Conservation (phyloP, 2,888 invertebrate genomes). For the Drosophila colorata region DNA sequence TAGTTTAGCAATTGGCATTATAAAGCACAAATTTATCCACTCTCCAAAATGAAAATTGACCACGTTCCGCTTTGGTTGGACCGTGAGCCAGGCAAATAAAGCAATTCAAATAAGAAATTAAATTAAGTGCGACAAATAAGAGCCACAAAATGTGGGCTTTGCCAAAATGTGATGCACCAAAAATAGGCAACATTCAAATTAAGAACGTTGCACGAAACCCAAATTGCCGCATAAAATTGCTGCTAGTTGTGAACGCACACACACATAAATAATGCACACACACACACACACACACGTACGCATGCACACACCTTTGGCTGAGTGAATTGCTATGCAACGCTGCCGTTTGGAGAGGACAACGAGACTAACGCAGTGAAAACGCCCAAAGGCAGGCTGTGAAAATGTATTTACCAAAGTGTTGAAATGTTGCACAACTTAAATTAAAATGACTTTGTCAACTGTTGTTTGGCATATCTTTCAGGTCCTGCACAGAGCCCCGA, state of each 20-base stretch:
- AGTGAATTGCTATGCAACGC: conserved; percentile 17
- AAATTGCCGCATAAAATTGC: conserved; percentile 33
- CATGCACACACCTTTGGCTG: conserved; percentile 8
- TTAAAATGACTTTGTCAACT: conserved; percentile 78
- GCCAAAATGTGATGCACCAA: conserved; percentile 6
- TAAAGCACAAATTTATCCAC: conserved; percentile 3
- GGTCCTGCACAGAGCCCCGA: not conserved
- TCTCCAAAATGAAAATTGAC: conserved; percentile 12
- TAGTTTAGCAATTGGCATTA: not conserved
- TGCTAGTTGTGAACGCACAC: conserved; percentile 6
- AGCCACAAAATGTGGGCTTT: conserved; percentile 31
- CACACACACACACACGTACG: not conserved
- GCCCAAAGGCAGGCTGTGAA: conserved; percentile 56
- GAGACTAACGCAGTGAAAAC: conserved; percentile 31
- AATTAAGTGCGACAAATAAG: conserved; percentile 41
- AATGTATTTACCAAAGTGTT: conserved; percentile 75
- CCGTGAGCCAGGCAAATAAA: conserved; percentile 25
- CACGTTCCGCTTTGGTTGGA: not conserved
- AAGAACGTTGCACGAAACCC: conserved; percentile 29
- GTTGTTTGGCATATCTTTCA: conserved; percentile 33
- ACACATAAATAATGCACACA: conserved; percentile 1
- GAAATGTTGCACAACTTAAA: conserved; percentile 81
- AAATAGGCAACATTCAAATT: conserved; percentile 49
- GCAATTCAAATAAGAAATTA: conserved; percentile 29
- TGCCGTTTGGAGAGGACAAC: conserved; percentile 13